Evolutionary conservation across 2,888 invertebrate species (phyloP).

Genomic region (Drosophila macrothrix): DNA sequence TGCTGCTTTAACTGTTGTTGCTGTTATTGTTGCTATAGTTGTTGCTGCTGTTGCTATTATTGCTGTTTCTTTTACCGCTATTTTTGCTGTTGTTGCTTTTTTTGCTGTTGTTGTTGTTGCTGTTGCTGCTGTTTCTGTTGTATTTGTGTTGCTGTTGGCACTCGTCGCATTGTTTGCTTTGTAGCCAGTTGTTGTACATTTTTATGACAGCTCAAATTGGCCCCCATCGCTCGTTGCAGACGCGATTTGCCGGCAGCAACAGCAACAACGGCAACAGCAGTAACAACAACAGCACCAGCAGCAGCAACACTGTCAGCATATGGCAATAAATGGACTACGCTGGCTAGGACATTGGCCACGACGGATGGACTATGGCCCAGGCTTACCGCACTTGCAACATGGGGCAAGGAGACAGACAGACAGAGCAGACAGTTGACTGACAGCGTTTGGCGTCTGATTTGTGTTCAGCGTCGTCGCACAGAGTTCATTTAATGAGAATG

Average conservation of each 20-base stretch:
- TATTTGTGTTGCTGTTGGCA: constrained; percentile 71
- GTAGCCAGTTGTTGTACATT: constrained; percentile 79
- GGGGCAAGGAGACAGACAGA: neutral
- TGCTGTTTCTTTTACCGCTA: constrained; percentile 16
- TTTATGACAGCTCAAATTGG: constrained; percentile 80
- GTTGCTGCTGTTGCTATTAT: constrained; percentile 39
- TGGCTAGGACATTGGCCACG: constrained; percentile 37
- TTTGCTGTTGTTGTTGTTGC: constrained; percentile 35
- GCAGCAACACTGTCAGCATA: constrained; percentile 77
- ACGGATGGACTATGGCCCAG: constrained; percentile 12
- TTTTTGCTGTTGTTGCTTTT: constrained; percentile 8
- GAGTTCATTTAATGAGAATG: constrained; percentile 62
- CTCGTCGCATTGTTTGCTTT: constrained; percentile 79
- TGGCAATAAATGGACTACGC: constrained; percentile 71
- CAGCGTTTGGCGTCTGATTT: constrained; percentile 74
- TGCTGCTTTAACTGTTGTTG: constrained; percentile 37
- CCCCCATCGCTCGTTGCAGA: constrained; percentile 67
- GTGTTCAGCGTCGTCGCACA: constrained; percentile 43
- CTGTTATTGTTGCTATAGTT: constrained; percentile 25
- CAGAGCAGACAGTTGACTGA: constrained; percentile 45
- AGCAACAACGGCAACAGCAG: constrained; percentile 10
- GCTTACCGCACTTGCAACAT: constrained; percentile 2
- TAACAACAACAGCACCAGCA: constrained; percentile 58
- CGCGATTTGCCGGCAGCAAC: constrained; percentile 68
- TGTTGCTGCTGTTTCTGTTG: constrained; percentile 38